Evolutionary conservation across 2,113 vertebrate genomes (phyloP).

Genomic region (Brachypteracias leptosomus): DNA sequence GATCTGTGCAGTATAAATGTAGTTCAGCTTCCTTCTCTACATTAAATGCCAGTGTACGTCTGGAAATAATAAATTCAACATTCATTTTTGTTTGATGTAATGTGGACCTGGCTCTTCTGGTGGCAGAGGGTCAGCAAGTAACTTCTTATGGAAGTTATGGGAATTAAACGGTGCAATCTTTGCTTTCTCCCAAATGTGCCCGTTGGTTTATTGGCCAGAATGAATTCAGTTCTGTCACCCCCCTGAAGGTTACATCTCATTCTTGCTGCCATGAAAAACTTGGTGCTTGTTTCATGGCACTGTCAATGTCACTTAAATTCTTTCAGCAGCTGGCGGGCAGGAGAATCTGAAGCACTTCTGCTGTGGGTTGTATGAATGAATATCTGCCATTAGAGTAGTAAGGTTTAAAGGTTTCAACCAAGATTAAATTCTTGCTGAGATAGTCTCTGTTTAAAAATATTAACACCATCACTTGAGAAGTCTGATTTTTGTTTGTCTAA

Average conservation of each 20-base stretch:
- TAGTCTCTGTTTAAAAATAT: too few relatives aligned
- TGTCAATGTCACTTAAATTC: background rate
- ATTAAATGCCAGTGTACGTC: too few relatives aligned
- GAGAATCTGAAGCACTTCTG: accelerated
- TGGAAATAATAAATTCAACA: background rate
- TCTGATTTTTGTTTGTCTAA: too few relatives aligned
- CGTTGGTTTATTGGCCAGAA: accelerated
- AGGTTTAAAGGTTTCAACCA: background rate
- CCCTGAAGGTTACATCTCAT: background rate
- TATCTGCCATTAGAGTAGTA: accelerated
- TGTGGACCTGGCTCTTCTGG: background rate
- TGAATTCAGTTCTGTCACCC: background rate
- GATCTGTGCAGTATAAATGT: background rate
- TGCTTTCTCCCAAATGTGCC: background rate
- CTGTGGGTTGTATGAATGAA: background rate
- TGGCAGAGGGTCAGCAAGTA: background rate
- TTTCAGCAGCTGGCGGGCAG: background rate
- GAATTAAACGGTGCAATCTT: background rate
- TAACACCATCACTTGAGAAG: too few relatives aligned
- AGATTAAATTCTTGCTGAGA: background rate
- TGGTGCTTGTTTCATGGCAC: background rate
- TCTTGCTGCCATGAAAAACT: background rate
- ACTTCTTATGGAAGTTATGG: accelerated
- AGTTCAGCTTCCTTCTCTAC: background rate
- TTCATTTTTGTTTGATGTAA: background rate